Evolutionary conservation across 2,113 vertebrate genomes (phyloP), one percentile per base, ranked within the genome.

Genomic region (Megaceryle maxima): DNA sequence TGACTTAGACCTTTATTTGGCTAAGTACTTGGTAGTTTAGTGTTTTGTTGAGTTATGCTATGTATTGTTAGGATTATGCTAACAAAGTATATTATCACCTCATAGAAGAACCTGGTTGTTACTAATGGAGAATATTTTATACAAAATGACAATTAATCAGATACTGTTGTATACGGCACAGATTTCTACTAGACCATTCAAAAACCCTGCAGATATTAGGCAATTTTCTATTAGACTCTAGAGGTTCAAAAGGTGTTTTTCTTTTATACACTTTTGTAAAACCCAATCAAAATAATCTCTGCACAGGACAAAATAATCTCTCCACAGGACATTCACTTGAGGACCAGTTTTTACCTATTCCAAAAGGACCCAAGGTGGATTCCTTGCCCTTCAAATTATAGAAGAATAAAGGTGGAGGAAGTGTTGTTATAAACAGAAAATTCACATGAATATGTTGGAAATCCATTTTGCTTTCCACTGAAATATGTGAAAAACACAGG

Each of bases 191-290:
- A 76, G 29, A 55, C 22, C 1, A 11, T 76, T 76, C 1, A 22
- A 53, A 87, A 73, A 28, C 0, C 13, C 1, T 72, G 9, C 4
- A 64, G 29, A 6, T 6, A 6, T 50, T 55, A 59, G 11, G 10
- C 1, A 51, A 7, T 62, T 83, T 64, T 57, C 4, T 78, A 0
- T 39, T 67, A 18, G 60, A 68, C 13, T 56, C 6, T 5, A 46
- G 11, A 44, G 13, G 7, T 37, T n/a, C 43, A n/a, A 70, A 50
- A 17, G 11, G 3, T 44, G 6, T 10, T 41, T 43, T 82, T 78
- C 4, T 64, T 83, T 64, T 48, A 25, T 2, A 60, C 0, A 8
- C 1, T 43, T 64, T 68, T 66, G 33, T 48, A 62, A 76, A 90
- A 53, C 8, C 5, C 7, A 33, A 13, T 25, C 5, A n/a, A 60